Evolutionary conservation across 2,113 vertebrate species (phyloP), one percentile per base, ranked within the genome.

Genomic region (Panthera leo): DNA sequence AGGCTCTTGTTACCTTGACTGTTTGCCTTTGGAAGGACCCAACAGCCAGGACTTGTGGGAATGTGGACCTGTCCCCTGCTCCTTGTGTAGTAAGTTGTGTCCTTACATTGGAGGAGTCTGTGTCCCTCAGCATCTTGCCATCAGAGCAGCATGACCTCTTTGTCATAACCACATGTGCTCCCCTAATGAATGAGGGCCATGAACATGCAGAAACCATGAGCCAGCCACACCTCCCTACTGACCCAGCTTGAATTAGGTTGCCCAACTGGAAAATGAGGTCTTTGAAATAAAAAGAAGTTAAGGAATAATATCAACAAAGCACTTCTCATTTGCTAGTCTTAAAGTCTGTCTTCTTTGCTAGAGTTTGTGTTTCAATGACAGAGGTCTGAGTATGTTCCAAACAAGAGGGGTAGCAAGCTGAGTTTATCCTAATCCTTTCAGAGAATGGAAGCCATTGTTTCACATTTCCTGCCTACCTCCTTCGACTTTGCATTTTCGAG

Each of bases 401-500:
- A 18, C 39, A 61, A 78, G 61, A 89, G 29, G 23, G 42, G 14
- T 63, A 16, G 13, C 58, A 61, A 90, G 23, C 42, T 68, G 31
- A 79, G 27, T 70, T 11, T 21, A 67, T 91, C 65, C 68, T 91
- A 19, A 34, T 39, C 10, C 5, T 87, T 93, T 80, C 3, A 45
- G 53, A 89, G 31, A 31, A 65, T 39, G 36, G 15, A 85, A 93
- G 78, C 8, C n/a, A 5, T 80, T 63, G 42, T 65, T 94, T 79
- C 53, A 86, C 8, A 58, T 78, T 31, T 48, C 42, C 27, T 27
- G 8, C 45, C 27, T 58, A 39, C 29, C n/a, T 18, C 13, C 61
- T 95, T 97, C 70, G 76, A n/a, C n/a, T 93, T 88, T n/a, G 31
- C 15, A 21, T 82, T 82, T 94, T 89, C 1, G 7, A 76, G n/a